phyloP scores from a whole-genome alignment of 2,888 invertebrate genomes.

The Callimorpha dominula region DNA sequence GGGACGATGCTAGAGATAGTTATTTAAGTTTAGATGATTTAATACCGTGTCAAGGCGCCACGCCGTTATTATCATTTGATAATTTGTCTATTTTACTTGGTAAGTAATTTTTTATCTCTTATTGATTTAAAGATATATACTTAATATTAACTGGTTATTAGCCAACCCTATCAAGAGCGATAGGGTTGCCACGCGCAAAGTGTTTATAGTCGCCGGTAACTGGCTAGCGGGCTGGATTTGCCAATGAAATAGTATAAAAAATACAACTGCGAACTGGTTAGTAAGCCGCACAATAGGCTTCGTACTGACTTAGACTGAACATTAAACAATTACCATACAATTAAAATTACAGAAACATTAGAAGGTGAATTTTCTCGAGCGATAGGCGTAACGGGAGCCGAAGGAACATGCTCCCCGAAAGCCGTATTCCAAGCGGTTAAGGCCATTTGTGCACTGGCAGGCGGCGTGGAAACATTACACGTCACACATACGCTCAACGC shows the following conservation, averaged over 20 bases:
- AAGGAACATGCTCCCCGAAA: constrained; percentile 79
- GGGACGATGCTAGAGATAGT: constrained; percentile 93
- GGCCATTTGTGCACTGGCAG: constrained; percentile 95
- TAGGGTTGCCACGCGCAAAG: too few species aligned
- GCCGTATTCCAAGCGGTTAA: constrained; percentile 96
- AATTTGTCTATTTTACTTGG: constrained; percentile 94
- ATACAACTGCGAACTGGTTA: background rate
- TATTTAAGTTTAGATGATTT: constrained; percentile 92
- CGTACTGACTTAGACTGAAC: too few species aligned
- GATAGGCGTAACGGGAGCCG: constrained; percentile 88
- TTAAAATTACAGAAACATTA: constrained; percentile 88
- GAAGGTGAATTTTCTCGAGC: constrained; percentile 94
- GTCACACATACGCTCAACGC: constrained; percentile 92
- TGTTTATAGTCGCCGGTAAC: too few species aligned
- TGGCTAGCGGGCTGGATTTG: background rate
- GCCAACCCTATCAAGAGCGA: too few species aligned
- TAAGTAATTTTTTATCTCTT: constrained; percentile 65
- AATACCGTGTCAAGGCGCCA: constrained; percentile 90
- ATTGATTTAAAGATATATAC: background rate
- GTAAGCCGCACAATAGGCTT: background rate
- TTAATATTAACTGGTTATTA: too few species aligned
- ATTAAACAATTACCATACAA: background rate
- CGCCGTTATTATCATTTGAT: constrained; percentile 92
- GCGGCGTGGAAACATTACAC: constrained; percentile 95
- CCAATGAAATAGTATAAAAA: background rate